Percentiles rank a stretch among this genome's conserved stretches.
Evolutionary conservation across 2,113 vertebrate species (phyloP).

Genomic region (Orycteropus afer): DNA sequence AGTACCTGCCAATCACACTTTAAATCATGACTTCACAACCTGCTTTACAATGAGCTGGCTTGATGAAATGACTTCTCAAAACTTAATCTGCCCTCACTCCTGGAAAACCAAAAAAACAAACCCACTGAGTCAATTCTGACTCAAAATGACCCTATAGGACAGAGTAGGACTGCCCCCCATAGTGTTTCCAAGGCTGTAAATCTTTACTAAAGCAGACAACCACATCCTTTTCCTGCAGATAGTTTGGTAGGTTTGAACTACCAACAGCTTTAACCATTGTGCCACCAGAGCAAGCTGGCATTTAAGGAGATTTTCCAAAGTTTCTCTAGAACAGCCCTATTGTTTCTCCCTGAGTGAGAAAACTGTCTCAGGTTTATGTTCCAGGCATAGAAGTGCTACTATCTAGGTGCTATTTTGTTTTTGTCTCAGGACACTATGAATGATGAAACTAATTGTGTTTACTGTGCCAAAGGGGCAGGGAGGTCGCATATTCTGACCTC

Average conservation of each 20-base stretch:
- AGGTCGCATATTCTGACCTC: no score
- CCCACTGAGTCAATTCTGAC: no score
- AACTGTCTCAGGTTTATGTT: background rate
- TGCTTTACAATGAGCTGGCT: background rate
- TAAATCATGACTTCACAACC: background rate
- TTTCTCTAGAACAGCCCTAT: background rate
- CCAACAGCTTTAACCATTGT: no score
- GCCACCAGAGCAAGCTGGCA: background rate
- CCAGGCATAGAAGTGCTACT: background rate
- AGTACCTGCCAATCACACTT: background rate
- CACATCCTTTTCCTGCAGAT: no score
- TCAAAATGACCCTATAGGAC: no score
- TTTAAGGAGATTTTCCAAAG: slow-evolving; percentile 41
- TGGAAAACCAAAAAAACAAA: background rate
- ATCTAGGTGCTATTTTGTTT: background rate
- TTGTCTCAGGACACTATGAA: background rate
- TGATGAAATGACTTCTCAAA: slow-evolving; percentile 26
- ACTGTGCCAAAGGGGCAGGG: no score
- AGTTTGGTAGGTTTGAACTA: no score
- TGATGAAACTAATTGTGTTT: slow-evolving; percentile 26
- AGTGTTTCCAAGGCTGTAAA: no score
- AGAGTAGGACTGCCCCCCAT: no score
- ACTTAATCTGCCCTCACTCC: background rate
- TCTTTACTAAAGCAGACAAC: no score
- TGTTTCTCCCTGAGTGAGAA: background rate